phyloP scores from a whole-genome alignment of 2,888 invertebrate species.

The Hedya salicella region DNA sequence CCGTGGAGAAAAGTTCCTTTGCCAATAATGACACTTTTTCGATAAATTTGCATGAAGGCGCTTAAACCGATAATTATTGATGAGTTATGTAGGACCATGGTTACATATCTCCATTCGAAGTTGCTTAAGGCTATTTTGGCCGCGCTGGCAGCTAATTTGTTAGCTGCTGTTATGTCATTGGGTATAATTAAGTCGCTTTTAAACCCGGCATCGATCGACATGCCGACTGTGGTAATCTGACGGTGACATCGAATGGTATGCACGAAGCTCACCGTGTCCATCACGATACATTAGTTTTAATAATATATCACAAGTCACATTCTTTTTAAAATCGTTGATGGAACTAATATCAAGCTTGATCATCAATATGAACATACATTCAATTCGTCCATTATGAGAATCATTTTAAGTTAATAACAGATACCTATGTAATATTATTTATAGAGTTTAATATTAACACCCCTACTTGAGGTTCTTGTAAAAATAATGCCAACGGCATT shows the following conservation, averaged over 20 bases:
- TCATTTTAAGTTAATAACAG: not conserved
- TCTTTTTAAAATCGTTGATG: slow-evolving; percentile 22
- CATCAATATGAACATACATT: slow-evolving; percentile 18
- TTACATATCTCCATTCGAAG: slow-evolving; percentile 66
- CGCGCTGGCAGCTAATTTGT: slow-evolving; percentile 60
- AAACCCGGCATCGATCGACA: slow-evolving; percentile 43
- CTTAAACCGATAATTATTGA: slow-evolving; percentile 58
- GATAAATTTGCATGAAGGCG: slow-evolving; percentile 60
- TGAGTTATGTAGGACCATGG: slow-evolving; percentile 67
- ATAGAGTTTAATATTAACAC: too few relatives aligned
- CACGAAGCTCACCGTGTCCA: slow-evolving; percentile 37
- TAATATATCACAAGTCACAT: slow-evolving; percentile 16
- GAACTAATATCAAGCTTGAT: slow-evolving; percentile 17
- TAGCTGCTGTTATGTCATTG: slow-evolving; percentile 37
- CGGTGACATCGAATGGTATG: slow-evolving; percentile 44
- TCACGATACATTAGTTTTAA: slow-evolving; percentile 36
- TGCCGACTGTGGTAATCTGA: slow-evolving; percentile 42
- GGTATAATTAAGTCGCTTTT: slow-evolving; percentile 43
- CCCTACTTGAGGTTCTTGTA: too few relatives aligned
- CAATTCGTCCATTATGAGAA: slow-evolving; percentile 1
- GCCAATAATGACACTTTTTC: slow-evolving; percentile 59
- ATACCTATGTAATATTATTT: not conserved
- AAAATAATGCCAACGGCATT: too few relatives aligned
- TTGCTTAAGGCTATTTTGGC: slow-evolving; percentile 64
- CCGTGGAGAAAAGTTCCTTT: slow-evolving; percentile 52